Conservation (phyloP, 2,113 vertebrate species). For the Paralichthys olivaceus region DNA sequence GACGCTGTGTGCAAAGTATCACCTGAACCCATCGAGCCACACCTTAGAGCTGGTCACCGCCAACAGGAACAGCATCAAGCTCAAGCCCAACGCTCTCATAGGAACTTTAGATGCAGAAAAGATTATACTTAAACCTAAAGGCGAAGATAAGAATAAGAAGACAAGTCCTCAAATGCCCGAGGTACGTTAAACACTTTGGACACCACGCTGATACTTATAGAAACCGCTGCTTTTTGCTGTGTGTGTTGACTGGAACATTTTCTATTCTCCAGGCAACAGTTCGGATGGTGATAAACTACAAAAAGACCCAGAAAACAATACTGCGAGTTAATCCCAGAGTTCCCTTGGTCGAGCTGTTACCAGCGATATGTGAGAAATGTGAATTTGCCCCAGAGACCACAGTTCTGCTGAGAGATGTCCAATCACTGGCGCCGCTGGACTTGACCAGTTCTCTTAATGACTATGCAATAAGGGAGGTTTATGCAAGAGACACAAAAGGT, state of each 20-base stretch:
- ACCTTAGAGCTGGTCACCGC: slow-evolving; percentile 91
- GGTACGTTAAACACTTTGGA: slow-evolving; percentile 77
- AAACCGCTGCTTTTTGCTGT: neutral
- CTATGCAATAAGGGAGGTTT: slow-evolving; percentile 91
- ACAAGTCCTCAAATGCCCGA: slow-evolving; percentile 90
- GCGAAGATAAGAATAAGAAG: slow-evolving; percentile 90
- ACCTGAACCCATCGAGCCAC: slow-evolving; percentile 93
- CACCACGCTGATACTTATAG: neutral
- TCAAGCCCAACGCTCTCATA: slow-evolving; percentile 93
- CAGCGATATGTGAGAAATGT: slow-evolving; percentile 93
- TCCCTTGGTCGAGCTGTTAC: slow-evolving; percentile 86
- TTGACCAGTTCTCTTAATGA: slow-evolving; percentile 91
- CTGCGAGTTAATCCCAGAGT: slow-evolving; percentile 91
- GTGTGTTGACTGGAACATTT: neutral
- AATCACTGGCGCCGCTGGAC: slow-evolving; percentile 89
- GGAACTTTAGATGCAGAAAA: slow-evolving; percentile 92
- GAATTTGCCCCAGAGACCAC: slow-evolving; percentile 90
- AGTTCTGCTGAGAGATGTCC: slow-evolving; percentile 87
- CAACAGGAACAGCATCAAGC: slow-evolving; percentile 89
- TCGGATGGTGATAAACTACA: slow-evolving; percentile 96
- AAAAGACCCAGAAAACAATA: slow-evolving; percentile 94
- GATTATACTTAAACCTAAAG: slow-evolving; percentile 92
- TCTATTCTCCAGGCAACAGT: slow-evolving; percentile 88
- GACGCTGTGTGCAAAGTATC: slow-evolving; percentile 93
- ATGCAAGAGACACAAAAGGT: slow-evolving; percentile 93